A percentile compares a stretch with the other conserved stretches of the same genome.
These are phyloP conservation scores for Lycophotia porphyrea DNA, from an alignment of 2,888 invertebrate species.

Conservation along the genomic window DNA sequence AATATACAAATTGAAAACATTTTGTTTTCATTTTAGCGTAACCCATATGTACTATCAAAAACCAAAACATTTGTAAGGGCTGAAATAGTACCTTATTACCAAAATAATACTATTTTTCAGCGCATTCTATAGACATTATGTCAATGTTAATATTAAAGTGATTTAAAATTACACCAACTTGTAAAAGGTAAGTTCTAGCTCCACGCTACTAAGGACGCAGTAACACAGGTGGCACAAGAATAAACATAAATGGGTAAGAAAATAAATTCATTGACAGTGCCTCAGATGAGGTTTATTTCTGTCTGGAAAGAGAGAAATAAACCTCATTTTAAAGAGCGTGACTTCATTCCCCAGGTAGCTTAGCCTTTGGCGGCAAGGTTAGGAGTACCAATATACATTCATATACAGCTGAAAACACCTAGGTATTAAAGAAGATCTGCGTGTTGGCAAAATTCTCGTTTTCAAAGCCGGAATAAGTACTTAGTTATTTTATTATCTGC, in stretches of 20 bases:
- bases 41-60: neutral
- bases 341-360: neutral
- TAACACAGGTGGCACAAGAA: neutral
- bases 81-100: slow-evolving; percentile 9
- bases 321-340: neutral
- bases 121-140: slow-evolving; percentile 6
- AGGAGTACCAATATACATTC: neutral
- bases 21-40: neutral
- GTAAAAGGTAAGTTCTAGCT: neutral
- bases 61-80: neutral
- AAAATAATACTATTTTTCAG: neutral
- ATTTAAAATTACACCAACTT: slow-evolving; percentile 9
- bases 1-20: neutral
- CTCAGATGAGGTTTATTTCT: neutral
- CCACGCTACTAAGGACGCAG: neutral
- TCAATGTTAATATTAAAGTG: slow-evolving; percentile 2
- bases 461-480: neutral
- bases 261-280: neutral
- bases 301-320: no score
- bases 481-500: neutral
- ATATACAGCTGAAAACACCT: neutral
- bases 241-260: neutral
- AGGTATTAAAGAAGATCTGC: neutral
- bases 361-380: neutral
- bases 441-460: neutral